These are phyloP conservation scores for Imbricaverruca yamaguchii DNA, from an alignment of 2,888 invertebrate species.

Conservation along the genomic window DNA sequence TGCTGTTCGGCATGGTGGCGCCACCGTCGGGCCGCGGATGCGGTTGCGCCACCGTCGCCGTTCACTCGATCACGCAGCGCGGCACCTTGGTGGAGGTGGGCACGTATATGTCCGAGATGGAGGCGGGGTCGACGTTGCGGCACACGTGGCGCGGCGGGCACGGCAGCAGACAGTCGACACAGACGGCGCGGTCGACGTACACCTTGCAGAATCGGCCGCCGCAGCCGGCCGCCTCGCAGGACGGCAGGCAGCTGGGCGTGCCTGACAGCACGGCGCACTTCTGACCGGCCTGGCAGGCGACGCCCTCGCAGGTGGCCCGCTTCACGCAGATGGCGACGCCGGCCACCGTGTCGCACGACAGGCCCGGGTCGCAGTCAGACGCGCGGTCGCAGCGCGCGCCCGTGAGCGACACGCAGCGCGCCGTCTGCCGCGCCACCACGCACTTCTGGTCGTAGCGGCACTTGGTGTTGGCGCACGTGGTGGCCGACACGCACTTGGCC, in stretches of 20 bases:
- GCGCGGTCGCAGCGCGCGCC: background rate
- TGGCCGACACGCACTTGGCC: constrained; percentile 8
- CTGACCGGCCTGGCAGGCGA: background rate
- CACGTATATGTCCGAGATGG: background rate
- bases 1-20: too few relatives aligned
- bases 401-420: background rate
- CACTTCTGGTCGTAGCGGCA: constrained; percentile 5
- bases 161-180: background rate
- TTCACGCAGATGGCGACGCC: background rate
- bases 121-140: background rate
- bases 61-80: background rate
- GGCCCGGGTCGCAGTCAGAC: background rate
- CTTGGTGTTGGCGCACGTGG: background rate
- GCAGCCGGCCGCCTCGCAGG: background rate
- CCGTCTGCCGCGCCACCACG: background rate
- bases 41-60: too few relatives aligned
- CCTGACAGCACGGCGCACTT: background rate
- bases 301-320: background rate
- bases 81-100: background rate
- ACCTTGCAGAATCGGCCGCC: background rate
- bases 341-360: background rate
- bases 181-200: background rate
- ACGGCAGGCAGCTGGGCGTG: background rate
- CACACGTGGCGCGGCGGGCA: background rate
- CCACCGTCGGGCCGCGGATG: too few relatives aligned